Evolutionary conservation across 23 tunicate species (phyloP).

Genomic region (Corella eumyota): DNA sequence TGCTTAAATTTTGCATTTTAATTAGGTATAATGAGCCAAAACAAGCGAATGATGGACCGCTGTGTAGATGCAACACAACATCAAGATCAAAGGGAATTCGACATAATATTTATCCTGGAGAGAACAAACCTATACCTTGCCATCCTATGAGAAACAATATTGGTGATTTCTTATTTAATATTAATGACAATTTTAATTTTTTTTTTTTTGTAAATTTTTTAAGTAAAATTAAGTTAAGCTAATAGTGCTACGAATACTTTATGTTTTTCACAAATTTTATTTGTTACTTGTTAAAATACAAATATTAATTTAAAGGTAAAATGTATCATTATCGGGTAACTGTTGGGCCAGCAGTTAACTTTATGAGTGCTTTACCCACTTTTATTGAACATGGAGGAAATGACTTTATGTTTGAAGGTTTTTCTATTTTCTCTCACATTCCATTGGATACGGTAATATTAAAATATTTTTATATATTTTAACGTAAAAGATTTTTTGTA

Average conservation of each 20-base stretch:
- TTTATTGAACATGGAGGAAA: slow-evolving; percentile 49
- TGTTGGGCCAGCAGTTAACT: slow-evolving; percentile 80
- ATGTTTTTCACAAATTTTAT: too few species aligned
- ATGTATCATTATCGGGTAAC: slow-evolving; percentile 81
- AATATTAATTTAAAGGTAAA: slow-evolving; percentile 52
- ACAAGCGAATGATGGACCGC: slow-evolving; percentile 91
- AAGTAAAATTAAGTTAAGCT: not conserved
- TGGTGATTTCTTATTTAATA: slow-evolving; percentile 4
- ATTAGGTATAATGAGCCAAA: slow-evolving; percentile 77
- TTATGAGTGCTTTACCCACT: slow-evolving; percentile 46
- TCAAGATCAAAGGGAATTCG: slow-evolving; percentile 68
- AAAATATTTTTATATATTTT: not conserved
- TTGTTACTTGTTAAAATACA: too few species aligned
- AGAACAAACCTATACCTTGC: slow-evolving; percentile 34
- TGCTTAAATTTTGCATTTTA: not conserved
- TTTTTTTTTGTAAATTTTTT: not conserved
- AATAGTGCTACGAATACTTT: too few species aligned
- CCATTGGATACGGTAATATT: slow-evolving; percentile 32
- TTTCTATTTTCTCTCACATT: slow-evolving; percentile 80
- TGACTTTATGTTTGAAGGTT: slow-evolving; percentile 82
- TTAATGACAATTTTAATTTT: not conserved
- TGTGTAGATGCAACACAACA: slow-evolving; percentile 57
- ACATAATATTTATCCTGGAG: slow-evolving; percentile 93
- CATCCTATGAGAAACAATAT: slow-evolving; percentile 59
- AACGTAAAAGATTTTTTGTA: too few species aligned